Evolutionary conservation across 2,797 vertebrate species (phyloP), one percentile per base, ranked within the genome.

Genomic region (Hybognathus amarus): DNA sequence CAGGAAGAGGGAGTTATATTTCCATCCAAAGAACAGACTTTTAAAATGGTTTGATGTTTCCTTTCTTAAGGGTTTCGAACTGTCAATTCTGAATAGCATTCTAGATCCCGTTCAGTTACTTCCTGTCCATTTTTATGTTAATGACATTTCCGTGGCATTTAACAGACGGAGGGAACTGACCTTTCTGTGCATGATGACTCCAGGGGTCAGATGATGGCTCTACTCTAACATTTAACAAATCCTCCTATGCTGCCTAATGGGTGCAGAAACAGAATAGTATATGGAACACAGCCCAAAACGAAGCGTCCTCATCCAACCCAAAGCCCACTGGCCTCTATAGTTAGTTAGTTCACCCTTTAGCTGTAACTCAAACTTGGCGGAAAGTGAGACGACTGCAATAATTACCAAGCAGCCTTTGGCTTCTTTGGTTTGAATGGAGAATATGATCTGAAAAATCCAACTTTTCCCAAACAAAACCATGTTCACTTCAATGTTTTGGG

Each of bases 131-230:
- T 77, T 83, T 83, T 83, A 84, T 79, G 64, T 52, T 75, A 74
- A 67, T 80, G 83, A 80, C 83, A 83, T 86, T 86, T 84, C 71
- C 54, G 33, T 71, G 63, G 33, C 77, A 86, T 86, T 76, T 82
- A 78, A 82, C 69, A 69, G 30, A 77, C 1, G 33, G 47, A 64
- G 71, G 40, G 63, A 64, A 64, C 61, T 74, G 79, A 50, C 64
- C 80, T 84, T 75, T 79, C 30, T 0, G 12, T 75, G 80, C 27
- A 24, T 84, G 82, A 75, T n/a, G 68, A 83, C 27, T 70, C 79
- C 68, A 30, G 52, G 30, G 67, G 79, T 82, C 71, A 82, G 71
- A 66, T 66, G 63, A 73, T 78, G 56, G 80, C 47, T 85, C 67
- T 59, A 5, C 38, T 79, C 75, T 75, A 71, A 74, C 83, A 71